Percentiles rank a stretch among this genome's conserved stretches.
Evolutionary conservation across 2,797 vertebrate genomes (phyloP).

Genomic region (Capromys pilorides): DNA sequence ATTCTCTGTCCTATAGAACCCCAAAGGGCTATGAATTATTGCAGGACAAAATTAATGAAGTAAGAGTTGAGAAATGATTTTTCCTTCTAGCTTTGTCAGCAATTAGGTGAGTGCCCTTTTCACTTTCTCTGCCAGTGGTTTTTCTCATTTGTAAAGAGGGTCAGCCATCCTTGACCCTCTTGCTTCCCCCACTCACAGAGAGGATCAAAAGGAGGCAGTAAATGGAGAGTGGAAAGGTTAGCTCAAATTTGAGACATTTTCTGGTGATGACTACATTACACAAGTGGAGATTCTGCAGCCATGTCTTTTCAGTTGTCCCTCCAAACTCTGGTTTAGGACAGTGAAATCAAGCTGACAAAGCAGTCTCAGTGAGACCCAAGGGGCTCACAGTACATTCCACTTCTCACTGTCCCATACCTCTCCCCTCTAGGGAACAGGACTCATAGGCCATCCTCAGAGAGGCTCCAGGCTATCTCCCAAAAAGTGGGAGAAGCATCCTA

Average conservation of each 20-base stretch:
- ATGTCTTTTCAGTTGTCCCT: fast-evolving
- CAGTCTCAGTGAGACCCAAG: neutral
- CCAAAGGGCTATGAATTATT: constrained; percentile 53
- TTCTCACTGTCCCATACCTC: neutral
- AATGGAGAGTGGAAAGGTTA: neutral
- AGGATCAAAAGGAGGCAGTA: constrained; percentile 36
- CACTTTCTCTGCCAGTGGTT: neutral
- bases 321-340: neutral
- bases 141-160: constrained; percentile 58
- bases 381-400: fast-evolving
- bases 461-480: neutral
- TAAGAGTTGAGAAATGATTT: constrained; percentile 57
- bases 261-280: neutral
- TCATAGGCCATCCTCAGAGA: neutral
- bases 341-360: neutral
- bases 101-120: constrained; percentile 35
- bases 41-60: constrained; percentile 31
- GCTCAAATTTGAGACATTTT: neutral
- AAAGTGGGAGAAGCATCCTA: too few relatives aligned
- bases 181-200: neutral
- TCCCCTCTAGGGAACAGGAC: fast-evolving
- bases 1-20: neutral
- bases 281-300: neutral
- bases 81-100: constrained; percentile 45
- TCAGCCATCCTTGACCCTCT: neutral